Percentiles rank a stretch among this genome's conserved stretches.
Evolutionary conservation across 2,797 vertebrate species (phyloP).

Genomic region (Gouania willdenowi): DNA sequence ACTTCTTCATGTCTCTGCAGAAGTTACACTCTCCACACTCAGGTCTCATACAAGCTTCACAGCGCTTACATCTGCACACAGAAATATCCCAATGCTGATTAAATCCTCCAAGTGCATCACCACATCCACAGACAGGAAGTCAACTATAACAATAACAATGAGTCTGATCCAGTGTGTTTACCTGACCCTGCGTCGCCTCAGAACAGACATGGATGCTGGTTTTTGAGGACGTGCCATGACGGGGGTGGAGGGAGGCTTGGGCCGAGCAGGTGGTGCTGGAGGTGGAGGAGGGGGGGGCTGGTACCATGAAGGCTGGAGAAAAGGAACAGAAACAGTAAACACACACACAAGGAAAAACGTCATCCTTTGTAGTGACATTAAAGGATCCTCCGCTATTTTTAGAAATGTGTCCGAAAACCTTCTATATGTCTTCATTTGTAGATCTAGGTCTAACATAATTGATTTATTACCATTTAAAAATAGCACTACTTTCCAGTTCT

Average conservation of each 20-base stretch:
- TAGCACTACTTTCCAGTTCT: no score
- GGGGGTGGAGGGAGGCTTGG: constrained; percentile 58
- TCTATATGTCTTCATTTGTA: no score
- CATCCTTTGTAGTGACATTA: no score
- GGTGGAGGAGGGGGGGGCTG: constrained; percentile 68
- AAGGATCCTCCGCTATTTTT: no score
- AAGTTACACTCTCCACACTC: constrained; percentile 98
- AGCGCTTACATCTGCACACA: constrained; percentile 84
- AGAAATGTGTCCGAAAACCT: no score
- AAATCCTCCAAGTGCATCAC: no score
- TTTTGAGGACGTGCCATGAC: constrained; percentile 55
- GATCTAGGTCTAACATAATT: no score
- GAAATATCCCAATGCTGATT: no score
- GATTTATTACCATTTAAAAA: no score
- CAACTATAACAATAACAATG: no score
- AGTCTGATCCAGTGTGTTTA: constrained; percentile 14
- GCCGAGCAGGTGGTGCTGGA: constrained; percentile 57
- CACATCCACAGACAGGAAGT: no score
- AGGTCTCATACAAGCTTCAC: constrained; percentile 90
- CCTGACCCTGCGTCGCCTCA: constrained; percentile 82
- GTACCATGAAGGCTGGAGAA: constrained; percentile 71
- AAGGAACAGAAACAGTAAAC: not conserved
- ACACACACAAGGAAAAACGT: not conserved
- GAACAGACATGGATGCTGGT: constrained; percentile 67
- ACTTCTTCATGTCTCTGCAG: constrained; percentile 98